Evolutionary conservation across 2,888 invertebrate species (phyloP), one percentile per base, ranked within the genome.

Genomic region (Drosophila conformis): DNA sequence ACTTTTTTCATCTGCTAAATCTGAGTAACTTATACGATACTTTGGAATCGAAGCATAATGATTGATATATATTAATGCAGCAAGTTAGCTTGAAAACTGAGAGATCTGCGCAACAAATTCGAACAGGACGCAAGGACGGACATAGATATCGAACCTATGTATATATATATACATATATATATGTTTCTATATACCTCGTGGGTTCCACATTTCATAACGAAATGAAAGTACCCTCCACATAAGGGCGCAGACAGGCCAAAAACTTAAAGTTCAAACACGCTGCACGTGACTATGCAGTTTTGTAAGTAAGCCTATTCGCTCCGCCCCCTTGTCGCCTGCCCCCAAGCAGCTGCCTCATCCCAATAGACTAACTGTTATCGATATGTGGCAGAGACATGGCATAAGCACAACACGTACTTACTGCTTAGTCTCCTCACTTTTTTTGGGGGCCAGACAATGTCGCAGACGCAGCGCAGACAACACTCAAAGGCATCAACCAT

Each of bases 201-300:
- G 33, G 33, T 4, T 8, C 1, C 25, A 46, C 2, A 8, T 25
- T 46, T 21, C 7, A 25, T 46, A 10, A 4, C 15, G 36, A 62
- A 36, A 13, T 49, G 1, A 46, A 13, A 29, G 60, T 25, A 15
- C 46, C 46, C 21, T 25, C 21, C 4, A 46, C 21, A 11, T 11
- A 15, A 21, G 46, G 46, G 46, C 8, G 21, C 46, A 8, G 46
- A 8, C 21, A 21, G 46, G 13, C 21, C 15, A 46, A 46, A 25
- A 46, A 54, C 49, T 48, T 35, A 65, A 81, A 83, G 82, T 83
- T 74, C 51, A 67, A 69, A 68, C 68, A 66, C 36, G 64, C 64
- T 69, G 76, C 80, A 87, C 82, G 82, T 83, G 82, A 83, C 88
- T 63, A 33, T 82, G 66, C 61, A 69, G 85, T 63, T 72, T 68